These are phyloP conservation scores for Vanessa atalanta DNA, from an alignment of 1,140 invertebrate genomes.

Conservation along the genomic window DNA sequence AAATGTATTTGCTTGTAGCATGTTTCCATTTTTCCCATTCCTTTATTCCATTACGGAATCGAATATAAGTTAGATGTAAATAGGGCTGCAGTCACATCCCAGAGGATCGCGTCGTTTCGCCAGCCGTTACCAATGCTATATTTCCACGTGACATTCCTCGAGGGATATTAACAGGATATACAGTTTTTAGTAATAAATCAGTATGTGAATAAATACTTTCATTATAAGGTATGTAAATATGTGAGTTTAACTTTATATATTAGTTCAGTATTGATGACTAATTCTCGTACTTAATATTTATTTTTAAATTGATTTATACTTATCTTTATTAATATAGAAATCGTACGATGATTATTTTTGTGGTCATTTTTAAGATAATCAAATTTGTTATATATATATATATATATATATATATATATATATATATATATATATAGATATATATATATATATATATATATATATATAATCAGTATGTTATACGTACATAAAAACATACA, in stretches of 20 bases:
- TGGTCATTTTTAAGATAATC: no score
- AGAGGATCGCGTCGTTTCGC: constrained; percentile 10
- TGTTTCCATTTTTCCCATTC: constrained; percentile 23
- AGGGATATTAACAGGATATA: constrained; percentile 20
- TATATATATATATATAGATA: no score
- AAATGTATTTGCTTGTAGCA: neutral
- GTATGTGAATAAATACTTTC: neutral
- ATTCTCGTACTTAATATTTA: no score
- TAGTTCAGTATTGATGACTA: no score
- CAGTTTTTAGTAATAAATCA: constrained; percentile 1
- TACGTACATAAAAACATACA: no score
- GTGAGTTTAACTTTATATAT: neutral
- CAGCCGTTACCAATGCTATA: constrained; percentile 22
- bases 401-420: no score
- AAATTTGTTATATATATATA: no score
- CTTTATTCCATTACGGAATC: constrained; percentile 35
- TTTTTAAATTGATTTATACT: no score
- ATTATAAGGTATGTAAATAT: neutral
- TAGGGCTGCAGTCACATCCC: constrained; percentile 10
- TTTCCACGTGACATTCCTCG: constrained; percentile 25
- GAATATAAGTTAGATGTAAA: constrained; percentile 36
- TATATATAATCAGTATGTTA: no score
- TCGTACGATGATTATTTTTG: no score
- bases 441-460: no score
- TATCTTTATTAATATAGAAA: no score